Base-by-base conservation (phyloP, 2,797 vertebrate genomes). In the Cynopterus sphinx region DNA sequence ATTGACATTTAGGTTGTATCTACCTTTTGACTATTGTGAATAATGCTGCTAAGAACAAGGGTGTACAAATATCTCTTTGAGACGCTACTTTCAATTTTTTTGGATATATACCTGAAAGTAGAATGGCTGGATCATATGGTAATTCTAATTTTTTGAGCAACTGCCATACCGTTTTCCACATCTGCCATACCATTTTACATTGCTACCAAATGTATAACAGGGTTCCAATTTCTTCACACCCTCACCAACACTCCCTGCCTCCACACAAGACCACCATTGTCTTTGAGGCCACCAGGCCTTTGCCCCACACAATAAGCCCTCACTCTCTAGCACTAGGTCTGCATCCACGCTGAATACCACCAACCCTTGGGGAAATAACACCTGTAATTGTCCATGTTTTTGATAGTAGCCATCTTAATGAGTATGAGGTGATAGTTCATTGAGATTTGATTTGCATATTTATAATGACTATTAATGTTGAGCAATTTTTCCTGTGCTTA, bases 251-350 rank as follows among this genome's bases (percentile, higher is more conserved):
- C 12, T 46, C 98, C 0, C 99, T 99, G 87, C 98, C 93, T 43
- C 83, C 99, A 0, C 98, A 99, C 65, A 98, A 99, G 98, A 99
- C 98, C 0, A 71, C 97, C 0, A 95, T 97, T 0, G 86, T 91
- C 0, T 97, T 96, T 57, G 97, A 98, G 98, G 97, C 98, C 46
- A 96, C 96, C n/a, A 99, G 83, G 19, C 99, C 98, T 97, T 99
- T 95, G 98, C 99, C 98, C 57, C 99, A 93, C 99, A 99, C 97
- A 99, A 98, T 41, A 99, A 99, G 96, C 99, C 99, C 3, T 97
- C 98, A n/a, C 98, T 99, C 84, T 99, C 99, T 0, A 99, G 99
- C 63, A 98, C 98, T 0, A 98, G 98, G 85, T 98, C 98, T 0
- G 70, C 98, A 0, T 97, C 98, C 0, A 98, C 96, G 84, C 98